phyloP scores from a whole-genome alignment of 2,797 vertebrate species.

The Poecile montanus region DNA sequence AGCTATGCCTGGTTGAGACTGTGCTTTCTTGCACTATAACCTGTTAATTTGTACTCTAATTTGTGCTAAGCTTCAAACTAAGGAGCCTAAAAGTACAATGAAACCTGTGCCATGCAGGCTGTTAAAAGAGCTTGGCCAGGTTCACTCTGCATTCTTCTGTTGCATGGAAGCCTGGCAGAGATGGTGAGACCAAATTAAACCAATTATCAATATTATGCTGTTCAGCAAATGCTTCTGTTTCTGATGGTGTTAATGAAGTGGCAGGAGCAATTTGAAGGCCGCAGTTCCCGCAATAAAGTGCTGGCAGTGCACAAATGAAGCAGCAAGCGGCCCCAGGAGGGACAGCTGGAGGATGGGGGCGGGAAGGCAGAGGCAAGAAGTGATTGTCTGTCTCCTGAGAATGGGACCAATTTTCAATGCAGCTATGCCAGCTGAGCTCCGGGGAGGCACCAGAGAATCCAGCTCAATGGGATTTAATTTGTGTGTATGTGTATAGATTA shows the following conservation, averaged over 20 bases:
- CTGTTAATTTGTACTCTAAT: neutral
- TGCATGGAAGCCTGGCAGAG: neutral
- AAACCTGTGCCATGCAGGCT: neutral
- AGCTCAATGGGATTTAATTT: slow-evolving; percentile 52
- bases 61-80: neutral
- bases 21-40: neutral
- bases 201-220: neutral
- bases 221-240: slow-evolving; percentile 36
- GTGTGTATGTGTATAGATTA: neutral
- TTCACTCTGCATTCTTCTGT: neutral
- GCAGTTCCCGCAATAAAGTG: neutral
- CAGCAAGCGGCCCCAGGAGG: neutral
- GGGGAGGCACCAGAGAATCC: slow-evolving; percentile 31
- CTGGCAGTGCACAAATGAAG: neutral
- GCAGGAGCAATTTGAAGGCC: neutral
- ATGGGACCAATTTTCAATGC: slow-evolving; percentile 51
- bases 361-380: slow-evolving; percentile 30
- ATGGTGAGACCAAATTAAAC: neutral
- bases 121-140: neutral
- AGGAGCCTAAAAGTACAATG: neutral
- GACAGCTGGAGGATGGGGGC: neutral
- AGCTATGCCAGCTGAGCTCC: slow-evolving; percentile 64
- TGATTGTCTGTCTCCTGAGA: slow-evolving; percentile 36
- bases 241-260: neutral
- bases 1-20: neutral